Percentiles rank a stretch among this genome's conserved stretches.
phyloP scores from a whole-genome alignment of 2,888 invertebrate species.

The Melinopterus prodromus region DNA sequence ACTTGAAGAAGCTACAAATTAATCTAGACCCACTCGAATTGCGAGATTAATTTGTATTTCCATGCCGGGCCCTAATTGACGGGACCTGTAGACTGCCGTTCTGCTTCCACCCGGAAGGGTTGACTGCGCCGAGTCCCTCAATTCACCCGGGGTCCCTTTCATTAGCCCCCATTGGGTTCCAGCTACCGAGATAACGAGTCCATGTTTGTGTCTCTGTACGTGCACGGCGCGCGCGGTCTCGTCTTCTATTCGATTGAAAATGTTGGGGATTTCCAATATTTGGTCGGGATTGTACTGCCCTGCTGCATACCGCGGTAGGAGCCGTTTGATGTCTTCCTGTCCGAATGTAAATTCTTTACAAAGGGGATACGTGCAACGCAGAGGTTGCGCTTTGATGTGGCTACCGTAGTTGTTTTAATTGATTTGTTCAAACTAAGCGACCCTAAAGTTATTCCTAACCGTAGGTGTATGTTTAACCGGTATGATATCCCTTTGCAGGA shows the following conservation, averaged over 20 bases:
- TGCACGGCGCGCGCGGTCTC: not conserved
- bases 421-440: not conserved
- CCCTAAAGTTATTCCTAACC: not conserved
- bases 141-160: not conserved
- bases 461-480: not conserved
- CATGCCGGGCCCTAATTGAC: constrained; percentile 7
- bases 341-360: constrained; percentile 4
- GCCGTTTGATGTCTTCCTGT: not conserved
- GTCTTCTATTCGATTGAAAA: not conserved
- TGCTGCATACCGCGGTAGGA: not conserved
- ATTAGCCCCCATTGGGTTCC: not conserved
- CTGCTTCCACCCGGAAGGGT: not conserved
- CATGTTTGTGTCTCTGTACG: not conserved
- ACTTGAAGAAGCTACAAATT: not conserved
- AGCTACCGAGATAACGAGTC: not conserved
- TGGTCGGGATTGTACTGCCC: not conserved
- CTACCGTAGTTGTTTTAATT: not conserved
- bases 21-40: not conserved
- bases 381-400: not conserved
- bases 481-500: not conserved
- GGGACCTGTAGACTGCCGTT: not conserved
- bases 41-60: constrained; percentile 13
- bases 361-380: not conserved
- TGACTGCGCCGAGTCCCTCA: not conserved
- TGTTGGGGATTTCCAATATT: not conserved